Base-by-base conservation (phyloP, 2,888 invertebrate species). In the Pseudococcus viburni region DNA sequence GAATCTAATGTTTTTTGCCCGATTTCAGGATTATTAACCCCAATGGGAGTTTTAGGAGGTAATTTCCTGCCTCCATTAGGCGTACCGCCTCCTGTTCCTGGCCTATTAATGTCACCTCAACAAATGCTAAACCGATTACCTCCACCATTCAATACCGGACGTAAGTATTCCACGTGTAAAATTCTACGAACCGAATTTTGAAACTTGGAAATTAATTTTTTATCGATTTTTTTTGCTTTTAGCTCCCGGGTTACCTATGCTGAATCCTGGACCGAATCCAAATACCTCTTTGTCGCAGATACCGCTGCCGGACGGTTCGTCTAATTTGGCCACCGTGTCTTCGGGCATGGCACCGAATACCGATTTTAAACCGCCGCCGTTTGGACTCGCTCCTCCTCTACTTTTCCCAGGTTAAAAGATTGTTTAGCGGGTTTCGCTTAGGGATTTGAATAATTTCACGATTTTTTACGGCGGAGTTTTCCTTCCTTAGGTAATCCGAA, bases 31-130 rank as follows among this genome's bases (percentile, higher is more conserved):
- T 51, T 88, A 55, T 68, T 88, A 11, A 51, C 48, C 1, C 88
- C 88, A 6, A 85, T 88, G 85, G 88, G 88, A 11, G 85, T 85
- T 15, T 33, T 88, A 19, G 85, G 85, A 0, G 73, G 68, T 22
- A 84, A 84, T 48, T 85, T 85, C 73, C 85, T 88, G 80, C 88
- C 88, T 93, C 93, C 93, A 3, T 92, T 93, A 85, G 93, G 93
- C 19, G 93, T 94, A 5, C 94, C 94, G 1, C 94, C 94, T 4
- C 94, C 93, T n/a, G 93, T 83, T 83, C 80, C 88, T 17, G 73
- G 85, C 39, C 22, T 88, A 19, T 19, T 90, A 88, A 90, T 92
- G 90, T 91, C 92, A 91, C 90, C 91, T 22, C 92, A 92, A 90
- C 92, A 91, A 88, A 90, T 92, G 89, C 90, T 92, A 12, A 86